These are phyloP conservation scores for Gobio gobio DNA, from an alignment of 2,113 vertebrate species.

Conservation along the genomic window DNA sequence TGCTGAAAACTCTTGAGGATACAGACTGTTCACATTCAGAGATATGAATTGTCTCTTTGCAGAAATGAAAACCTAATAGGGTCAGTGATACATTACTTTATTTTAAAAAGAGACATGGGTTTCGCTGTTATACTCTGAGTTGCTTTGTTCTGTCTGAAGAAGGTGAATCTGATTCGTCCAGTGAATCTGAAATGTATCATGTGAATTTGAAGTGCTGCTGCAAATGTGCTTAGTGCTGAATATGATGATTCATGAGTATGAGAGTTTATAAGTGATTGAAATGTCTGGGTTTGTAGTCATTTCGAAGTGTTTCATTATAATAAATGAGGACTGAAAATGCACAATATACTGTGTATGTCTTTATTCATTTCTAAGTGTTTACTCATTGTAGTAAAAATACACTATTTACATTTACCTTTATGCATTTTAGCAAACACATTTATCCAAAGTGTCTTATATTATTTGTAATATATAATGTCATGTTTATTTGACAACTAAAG, in stretches of 20 bases:
- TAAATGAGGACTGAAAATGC: neutral
- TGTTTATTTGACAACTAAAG: too few species aligned
- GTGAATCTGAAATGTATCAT: neutral
- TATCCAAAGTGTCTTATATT: too few species aligned
- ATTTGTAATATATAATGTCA: too few species aligned
- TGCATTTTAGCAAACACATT: too few species aligned
- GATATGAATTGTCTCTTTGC: neutral
- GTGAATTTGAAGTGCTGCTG: neutral
- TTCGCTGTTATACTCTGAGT: neutral
- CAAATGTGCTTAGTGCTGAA: neutral
- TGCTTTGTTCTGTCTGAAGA: neutral
- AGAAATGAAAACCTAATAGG: neutral
- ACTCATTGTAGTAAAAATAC: neutral
- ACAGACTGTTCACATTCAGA: neutral
- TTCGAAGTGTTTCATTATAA: neutral
- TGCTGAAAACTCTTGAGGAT: neutral
- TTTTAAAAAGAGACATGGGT: neutral
- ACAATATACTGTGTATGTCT: neutral
- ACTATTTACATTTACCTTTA: too few species aligned
- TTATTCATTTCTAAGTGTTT: neutral
- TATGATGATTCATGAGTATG: neutral
- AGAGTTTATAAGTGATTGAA: neutral
- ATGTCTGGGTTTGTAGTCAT: neutral
- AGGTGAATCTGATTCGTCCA: neutral
- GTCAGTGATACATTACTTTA: neutral